Conservation (phyloP, 2,888 invertebrate species). For the Ectemnius cavifrons region DNA sequence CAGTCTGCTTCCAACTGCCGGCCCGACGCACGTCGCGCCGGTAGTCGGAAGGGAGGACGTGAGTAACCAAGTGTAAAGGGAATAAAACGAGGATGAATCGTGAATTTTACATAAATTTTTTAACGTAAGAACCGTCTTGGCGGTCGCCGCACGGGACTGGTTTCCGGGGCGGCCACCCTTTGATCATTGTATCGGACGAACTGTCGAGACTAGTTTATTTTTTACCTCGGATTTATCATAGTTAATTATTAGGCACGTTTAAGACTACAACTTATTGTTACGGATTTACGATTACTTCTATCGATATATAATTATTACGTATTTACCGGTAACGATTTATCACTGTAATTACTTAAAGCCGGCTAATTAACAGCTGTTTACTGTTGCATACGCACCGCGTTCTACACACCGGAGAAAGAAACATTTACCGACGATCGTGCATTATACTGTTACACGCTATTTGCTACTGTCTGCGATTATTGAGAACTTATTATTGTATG, state of each 20-base stretch:
- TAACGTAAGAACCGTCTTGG: conserved; percentile 59
- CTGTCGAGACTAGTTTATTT: conserved; percentile 59
- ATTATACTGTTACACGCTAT: no score
- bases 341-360: conserved; percentile 58
- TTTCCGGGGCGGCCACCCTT: conserved; percentile 46
- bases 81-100: conserved; percentile 27
- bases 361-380: conserved; percentile 51
- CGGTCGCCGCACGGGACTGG: conserved; percentile 53
- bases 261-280: conserved; percentile 64
- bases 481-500: conserved; percentile 61
- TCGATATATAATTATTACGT: conserved; percentile 55
- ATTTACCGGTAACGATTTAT: conserved; percentile 53
- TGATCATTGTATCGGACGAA: conserved; percentile 32
- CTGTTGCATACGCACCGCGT: conserved; percentile 58
- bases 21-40: conserved; percentile 19
- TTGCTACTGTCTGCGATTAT: conserved; percentile 64
- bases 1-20: conserved; percentile 49
- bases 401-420: conserved; percentile 23
- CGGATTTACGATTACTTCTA: conserved; percentile 61
- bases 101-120: conserved; percentile 61
- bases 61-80: background rate
- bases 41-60: background rate
- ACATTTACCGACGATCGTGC: no score
- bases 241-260: conserved; percentile 62
- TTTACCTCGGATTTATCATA: conserved; percentile 65